Percentiles rank a stretch among this genome's conserved stretches.
Evolutionary conservation across 64 coral and sea anemone species (phyloP).

Genomic region (Pachyseris speciosa): DNA sequence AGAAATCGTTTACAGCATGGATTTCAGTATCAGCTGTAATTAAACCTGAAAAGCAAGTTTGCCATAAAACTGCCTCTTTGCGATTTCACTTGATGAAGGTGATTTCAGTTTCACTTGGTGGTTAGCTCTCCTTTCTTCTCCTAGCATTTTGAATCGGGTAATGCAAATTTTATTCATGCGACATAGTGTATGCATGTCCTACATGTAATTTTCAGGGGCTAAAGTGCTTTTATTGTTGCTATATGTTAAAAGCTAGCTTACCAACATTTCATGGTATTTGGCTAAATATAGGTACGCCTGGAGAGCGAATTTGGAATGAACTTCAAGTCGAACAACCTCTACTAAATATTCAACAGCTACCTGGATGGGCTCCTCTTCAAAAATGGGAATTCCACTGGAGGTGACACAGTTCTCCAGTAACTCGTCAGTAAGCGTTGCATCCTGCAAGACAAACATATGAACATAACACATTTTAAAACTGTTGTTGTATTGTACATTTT

Average conservation of each 20-base stretch:
- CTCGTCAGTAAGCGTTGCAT: not conserved
- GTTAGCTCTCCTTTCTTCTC: no score
- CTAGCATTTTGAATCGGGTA: no score
- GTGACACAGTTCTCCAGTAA: not conserved
- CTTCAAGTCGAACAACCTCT: not conserved
- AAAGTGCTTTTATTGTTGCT: not conserved
- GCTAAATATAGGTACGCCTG: not conserved
- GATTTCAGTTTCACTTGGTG: no score
- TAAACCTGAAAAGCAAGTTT: no score
- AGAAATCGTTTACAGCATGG: no score
- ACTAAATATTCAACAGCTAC: not conserved
- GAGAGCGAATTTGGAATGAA: not conserved
- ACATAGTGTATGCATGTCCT: no score
- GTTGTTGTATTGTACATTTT: no score
- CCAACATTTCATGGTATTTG: not conserved
- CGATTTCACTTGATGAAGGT: no score
- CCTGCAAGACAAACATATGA: not conserved
- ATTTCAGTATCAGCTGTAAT: no score
- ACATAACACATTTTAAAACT: not conserved
- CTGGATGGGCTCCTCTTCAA: not conserved
- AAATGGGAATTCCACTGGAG: not conserved
- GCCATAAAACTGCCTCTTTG: no score
- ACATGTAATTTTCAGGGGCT: no score
- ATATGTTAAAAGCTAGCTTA: not conserved
- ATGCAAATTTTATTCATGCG: no score